Evolutionary conservation across 2,113 vertebrate species (phyloP).

Genomic region (Otis tarda): DNA sequence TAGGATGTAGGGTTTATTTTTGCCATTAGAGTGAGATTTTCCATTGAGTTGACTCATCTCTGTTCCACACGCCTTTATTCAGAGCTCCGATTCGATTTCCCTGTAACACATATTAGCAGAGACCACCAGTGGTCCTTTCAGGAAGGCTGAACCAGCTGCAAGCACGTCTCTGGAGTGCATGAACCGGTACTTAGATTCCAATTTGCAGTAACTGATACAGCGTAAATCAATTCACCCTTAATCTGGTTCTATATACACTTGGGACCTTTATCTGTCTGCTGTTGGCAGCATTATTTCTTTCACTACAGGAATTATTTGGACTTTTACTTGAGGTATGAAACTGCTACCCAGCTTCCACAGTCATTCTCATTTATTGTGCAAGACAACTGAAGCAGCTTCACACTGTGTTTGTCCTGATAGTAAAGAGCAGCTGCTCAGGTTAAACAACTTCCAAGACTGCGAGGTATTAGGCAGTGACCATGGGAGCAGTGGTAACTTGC

Average conservation of each 20-base stretch:
- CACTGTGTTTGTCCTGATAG: neutral
- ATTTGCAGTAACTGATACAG: neutral
- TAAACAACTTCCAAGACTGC: neutral
- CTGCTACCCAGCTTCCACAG: neutral
- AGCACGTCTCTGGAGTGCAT: accelerated
- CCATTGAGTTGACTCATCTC: neutral
- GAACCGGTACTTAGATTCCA: neutral
- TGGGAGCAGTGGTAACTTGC: neutral
- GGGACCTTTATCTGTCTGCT: neutral
- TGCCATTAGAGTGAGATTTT: neutral
- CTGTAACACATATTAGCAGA: neutral
- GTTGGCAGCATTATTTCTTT: neutral
- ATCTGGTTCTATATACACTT: neutral
- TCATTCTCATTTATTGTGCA: neutral
- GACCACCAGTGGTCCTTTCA: accelerated
- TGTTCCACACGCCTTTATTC: accelerated
- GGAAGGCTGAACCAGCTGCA: neutral
- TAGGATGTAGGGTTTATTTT: neutral
- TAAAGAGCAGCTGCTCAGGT: neutral
- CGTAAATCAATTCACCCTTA: neutral
- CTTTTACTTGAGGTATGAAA: neutral
- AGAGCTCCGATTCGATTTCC: neutral
- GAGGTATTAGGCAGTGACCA: neutral
- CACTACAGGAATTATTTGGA: neutral
- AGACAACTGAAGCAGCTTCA: neutral